phyloP scores from a whole-genome alignment of 2,113 vertebrate genomes.

The Malurus alboscapulatus region DNA sequence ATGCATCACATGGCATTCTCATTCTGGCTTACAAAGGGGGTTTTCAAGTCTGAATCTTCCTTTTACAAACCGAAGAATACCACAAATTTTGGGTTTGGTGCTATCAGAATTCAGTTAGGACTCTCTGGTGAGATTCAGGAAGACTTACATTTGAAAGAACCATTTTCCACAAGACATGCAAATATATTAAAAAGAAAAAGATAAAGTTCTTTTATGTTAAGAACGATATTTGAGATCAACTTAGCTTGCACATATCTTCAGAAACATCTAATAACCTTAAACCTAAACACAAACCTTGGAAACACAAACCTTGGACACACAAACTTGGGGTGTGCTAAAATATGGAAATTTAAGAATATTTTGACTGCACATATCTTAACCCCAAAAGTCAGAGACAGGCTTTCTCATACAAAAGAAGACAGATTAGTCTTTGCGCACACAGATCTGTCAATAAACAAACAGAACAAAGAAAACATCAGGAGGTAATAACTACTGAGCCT shows the following conservation, averaged over 20 bases:
- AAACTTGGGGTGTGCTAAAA: neutral
- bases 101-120: neutral
- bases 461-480: neutral
- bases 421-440: neutral
- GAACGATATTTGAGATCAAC: neutral
- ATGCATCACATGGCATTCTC: fast-evolving
- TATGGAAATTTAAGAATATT: neutral
- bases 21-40: neutral
- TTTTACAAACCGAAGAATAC: neutral
- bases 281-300: neutral
- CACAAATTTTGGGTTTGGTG: neutral
- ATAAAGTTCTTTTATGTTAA: neutral
- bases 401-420: neutral
- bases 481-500: neutral
- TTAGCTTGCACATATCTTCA: neutral
- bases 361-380: neutral
- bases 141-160: neutral
- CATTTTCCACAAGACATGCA: neutral
- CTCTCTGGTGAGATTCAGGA: neutral
- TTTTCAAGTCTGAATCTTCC: neutral
- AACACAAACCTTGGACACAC: neutral
- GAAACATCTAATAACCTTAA: neutral
- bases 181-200: neutral
- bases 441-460: neutral
- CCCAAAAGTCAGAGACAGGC: neutral